Evolutionary conservation across 1,140 invertebrate genomes (phyloP).

Genomic region (Lanistes nyassanus): DNA sequence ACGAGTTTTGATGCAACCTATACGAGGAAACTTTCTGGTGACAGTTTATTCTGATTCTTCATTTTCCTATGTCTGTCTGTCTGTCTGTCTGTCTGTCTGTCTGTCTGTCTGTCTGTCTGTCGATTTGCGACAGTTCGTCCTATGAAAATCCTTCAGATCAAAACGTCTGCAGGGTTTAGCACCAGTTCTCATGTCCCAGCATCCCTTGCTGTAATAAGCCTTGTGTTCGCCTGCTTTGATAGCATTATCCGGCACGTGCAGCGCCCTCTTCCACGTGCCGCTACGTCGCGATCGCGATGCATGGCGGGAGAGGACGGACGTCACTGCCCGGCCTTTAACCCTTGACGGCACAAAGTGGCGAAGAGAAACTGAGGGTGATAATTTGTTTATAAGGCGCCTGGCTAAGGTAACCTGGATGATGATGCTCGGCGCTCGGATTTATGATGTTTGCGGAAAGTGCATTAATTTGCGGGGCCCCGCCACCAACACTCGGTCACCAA

Average conservation of each 20-base stretch:
- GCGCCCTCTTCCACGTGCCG: slow-evolving; percentile 12
- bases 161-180: neutral
- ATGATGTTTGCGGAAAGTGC: slow-evolving; percentile 29
- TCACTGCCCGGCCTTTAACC: slow-evolving; percentile 15
- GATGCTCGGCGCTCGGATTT: slow-evolving; percentile 14
- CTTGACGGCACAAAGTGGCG: slow-evolving; percentile 1
- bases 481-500: neutral
- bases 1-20: too few relatives aligned
- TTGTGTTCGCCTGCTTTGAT: slow-evolving; percentile 14
- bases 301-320: neutral
- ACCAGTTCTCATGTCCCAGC: neutral
- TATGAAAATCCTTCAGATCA: neutral
- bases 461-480: slow-evolving; percentile 17
- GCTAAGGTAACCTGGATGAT: slow-evolving; percentile 20
- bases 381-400: slow-evolving; percentile 28
- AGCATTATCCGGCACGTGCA: slow-evolving; percentile 20
- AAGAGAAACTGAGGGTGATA: slow-evolving; percentile 10
- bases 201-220: neutral
- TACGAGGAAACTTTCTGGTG: too few relatives aligned
- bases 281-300: slow-evolving; percentile 8
- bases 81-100: neutral
- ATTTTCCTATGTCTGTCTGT: too few relatives aligned
- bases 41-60: too few relatives aligned
- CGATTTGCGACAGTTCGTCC: too few relatives aligned
- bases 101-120: neutral